These are phyloP conservation scores for Anoplius nigerrimus DNA, from an alignment of 2,888 invertebrate species.

Conservation along the genomic window DNA sequence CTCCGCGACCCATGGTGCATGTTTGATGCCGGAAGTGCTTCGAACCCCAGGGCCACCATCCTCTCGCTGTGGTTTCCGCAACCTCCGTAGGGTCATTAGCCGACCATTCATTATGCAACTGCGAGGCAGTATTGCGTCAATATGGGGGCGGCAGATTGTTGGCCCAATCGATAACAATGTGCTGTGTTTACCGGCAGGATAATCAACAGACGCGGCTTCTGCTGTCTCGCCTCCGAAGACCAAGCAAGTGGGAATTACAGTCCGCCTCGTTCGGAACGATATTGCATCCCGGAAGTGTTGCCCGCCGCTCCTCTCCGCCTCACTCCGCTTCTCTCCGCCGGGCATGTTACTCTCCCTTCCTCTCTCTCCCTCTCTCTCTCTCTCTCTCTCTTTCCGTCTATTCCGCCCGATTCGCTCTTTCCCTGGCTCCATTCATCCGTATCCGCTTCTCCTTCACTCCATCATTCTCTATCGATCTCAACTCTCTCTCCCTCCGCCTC, in stretches of 20 bases:
- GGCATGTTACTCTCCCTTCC: neutral
- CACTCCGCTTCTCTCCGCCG: neutral
- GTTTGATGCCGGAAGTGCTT: conserved; percentile 71
- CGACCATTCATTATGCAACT: conserved; percentile 72
- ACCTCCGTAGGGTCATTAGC: conserved; percentile 72
- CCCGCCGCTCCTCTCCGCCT: conserved; percentile 19
- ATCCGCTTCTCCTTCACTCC: neutral
- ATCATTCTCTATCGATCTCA: neutral
- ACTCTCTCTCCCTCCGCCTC: no score
- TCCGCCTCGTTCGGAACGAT: conserved; percentile 53
- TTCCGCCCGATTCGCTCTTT: neutral
- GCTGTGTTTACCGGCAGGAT: conserved; percentile 66
- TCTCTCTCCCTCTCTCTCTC: neutral
- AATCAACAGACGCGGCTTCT: conserved; percentile 66
- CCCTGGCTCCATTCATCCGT: neutral
- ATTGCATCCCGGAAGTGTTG: conserved; percentile 52
- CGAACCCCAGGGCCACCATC: conserved; percentile 55
- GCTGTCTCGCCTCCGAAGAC: conserved; percentile 50
- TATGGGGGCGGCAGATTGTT: conserved; percentile 67
- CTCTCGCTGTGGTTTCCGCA: conserved; percentile 69
- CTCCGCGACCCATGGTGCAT: conserved; percentile 55
- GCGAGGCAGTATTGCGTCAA: conserved; percentile 70
- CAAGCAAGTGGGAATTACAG: conserved; percentile 56
- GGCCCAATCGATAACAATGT: conserved; percentile 71
- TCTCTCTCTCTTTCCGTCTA: neutral